Evolutionary conservation across 1,140 invertebrate species (phyloP).

Genomic region (Leptonema lineaticorne): DNA sequence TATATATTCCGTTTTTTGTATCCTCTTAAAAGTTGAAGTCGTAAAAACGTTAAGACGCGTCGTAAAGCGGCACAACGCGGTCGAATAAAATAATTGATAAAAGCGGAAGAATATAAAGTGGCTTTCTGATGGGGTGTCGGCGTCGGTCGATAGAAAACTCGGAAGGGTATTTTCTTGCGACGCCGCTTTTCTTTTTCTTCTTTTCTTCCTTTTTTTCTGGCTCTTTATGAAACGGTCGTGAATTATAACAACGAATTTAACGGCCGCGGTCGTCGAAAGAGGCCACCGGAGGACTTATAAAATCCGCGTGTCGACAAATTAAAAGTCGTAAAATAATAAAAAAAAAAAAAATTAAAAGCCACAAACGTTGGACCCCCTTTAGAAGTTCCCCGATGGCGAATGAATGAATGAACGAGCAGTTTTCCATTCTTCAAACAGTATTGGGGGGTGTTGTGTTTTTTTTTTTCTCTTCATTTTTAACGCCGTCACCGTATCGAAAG

Average conservation of each 20-base stretch:
- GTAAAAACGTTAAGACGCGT: background rate
- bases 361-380: background rate
- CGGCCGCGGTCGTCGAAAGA: background rate
- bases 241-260: background rate
- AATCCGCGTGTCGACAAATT: too few relatives aligned
- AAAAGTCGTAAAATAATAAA: background rate
- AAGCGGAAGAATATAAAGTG: background rate
- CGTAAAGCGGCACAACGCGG: background rate
- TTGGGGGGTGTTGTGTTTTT: too few relatives aligned
- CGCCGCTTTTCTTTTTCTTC: too few relatives aligned
- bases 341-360: background rate
- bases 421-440: too few relatives aligned
- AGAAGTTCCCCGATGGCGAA: too few relatives aligned
- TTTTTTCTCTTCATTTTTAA: too few relatives aligned
- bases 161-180: background rate
- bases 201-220: too few relatives aligned
- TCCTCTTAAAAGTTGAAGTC: background rate
- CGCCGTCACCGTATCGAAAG: too few relatives aligned
- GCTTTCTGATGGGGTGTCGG: background rate
- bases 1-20: too few relatives aligned
- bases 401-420: too few relatives aligned
- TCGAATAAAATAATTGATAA: background rate
- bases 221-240: background rate
- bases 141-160: too few relatives aligned
- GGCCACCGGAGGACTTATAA: background rate